Base-by-base conservation (phyloP, 2,888 invertebrate species). In the Lepidonotus clava region DNA sequence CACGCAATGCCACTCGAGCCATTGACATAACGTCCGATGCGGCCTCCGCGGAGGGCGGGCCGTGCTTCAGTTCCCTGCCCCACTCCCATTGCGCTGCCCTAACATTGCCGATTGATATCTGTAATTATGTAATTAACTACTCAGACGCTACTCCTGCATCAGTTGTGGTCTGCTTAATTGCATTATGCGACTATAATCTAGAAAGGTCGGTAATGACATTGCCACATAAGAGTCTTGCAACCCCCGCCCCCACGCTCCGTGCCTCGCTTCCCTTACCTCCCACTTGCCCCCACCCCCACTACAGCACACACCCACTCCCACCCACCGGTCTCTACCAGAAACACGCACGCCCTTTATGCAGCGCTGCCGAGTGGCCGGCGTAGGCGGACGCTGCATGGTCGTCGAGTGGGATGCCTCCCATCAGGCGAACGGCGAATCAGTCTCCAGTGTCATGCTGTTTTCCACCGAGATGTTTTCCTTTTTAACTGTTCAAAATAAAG, bases 91-190 rank as follows among this genome's bases (percentile, higher is more conserved):
- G 36, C 38, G 21, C 71, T 71, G 36, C 36, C 34, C 71, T 38
- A 71, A 38, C 71, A 38, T 71, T 2, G 38, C 46, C 46, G 51
- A 6, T 24, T 80, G 80, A 80, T 80, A 80, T 80, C 80, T 80
- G 51, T 80, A 51, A 80, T 80, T 80, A 80, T 80, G 80, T 80
- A 80, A 80, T 80, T 80, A 80, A 80, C 46, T 51, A 80, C 80
- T 80, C 32, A 14, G 51, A 21, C 51, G 24, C 80, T 51, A 46
- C 80, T 80, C 32, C 32, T n/a, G 80, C 46, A 46, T 80, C 80
- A 28, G 41, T 80, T 80, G 46, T 80, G 51, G 80, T 28, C 28
- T 21, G 41, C 28, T 46, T 80, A 80, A 80, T 80, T 80, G 80
- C 80, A 80, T 80, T 80, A 80, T 80, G 28, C 18, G 41, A 80